Percentiles rank a stretch among this genome's conserved stretches.
Evolutionary conservation across 2,888 invertebrate species (phyloP).

Genomic region (Nycteola revayana): DNA sequence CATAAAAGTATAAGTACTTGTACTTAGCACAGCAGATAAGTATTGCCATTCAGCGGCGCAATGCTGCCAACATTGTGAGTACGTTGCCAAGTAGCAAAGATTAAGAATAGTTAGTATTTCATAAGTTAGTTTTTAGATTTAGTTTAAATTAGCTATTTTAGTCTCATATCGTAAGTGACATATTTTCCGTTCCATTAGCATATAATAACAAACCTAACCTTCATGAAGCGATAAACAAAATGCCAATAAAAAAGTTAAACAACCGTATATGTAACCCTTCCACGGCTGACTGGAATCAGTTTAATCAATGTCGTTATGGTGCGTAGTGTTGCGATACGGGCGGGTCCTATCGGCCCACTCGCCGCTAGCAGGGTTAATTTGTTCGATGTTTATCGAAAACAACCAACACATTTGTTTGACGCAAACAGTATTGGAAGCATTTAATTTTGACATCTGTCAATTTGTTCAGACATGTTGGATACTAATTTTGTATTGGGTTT

Average conservation of each 20-base stretch:
- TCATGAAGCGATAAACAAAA: too few species aligned
- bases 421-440: conserved; percentile 41
- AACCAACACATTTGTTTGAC: conserved; percentile 51
- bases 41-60: too few species aligned
- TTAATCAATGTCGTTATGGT: conserved; percentile 63
- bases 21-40: too few species aligned
- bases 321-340: conserved; percentile 56
- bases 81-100: too few species aligned
- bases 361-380: conserved; percentile 59
- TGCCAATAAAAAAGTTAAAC: conserved; percentile 12
- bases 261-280: conserved; percentile 34
- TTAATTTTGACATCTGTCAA: conserved; percentile 55
- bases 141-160: too few species aligned
- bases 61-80: too few species aligned
- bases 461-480: conserved; percentile 37
- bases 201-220: too few species aligned
- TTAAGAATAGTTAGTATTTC: too few species aligned
- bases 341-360: conserved; percentile 28
- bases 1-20: too few species aligned
- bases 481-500: conserved; percentile 12
- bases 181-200: too few species aligned
- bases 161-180: too few species aligned
- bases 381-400: conserved; percentile 56
- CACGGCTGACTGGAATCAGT: conserved; percentile 42
- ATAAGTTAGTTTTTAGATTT: too few species aligned